Evolutionary conservation across 2,113 vertebrate species (phyloP), one percentile per base, ranked within the genome.

Genomic region (Rhagologus leucostigma): DNA sequence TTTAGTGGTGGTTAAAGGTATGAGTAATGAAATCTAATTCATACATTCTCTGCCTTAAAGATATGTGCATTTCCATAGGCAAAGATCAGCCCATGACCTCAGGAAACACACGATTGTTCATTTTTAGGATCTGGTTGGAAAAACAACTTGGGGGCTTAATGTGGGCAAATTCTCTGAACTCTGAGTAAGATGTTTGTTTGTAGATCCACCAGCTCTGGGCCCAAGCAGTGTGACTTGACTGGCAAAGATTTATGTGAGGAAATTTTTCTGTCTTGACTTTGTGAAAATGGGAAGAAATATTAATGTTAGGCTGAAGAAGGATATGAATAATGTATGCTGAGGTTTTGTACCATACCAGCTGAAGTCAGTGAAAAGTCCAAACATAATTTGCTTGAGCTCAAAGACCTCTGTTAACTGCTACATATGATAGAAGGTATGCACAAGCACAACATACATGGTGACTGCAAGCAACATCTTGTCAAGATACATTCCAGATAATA

Each of bases 391-490:
- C 33, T 82, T 59, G 35, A 71, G 19, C 33, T 83, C 67, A 76
- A 52, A 68, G 30, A 71, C 37, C 21, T 82, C 56, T 56, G 24
- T 32, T 71, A 70, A 59, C 13, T 27, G 14, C 26, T 68, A 16
- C 6, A 8, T 32, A 29, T 1, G 1, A n/a, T 19, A 13, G 39
- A 59, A 53, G 30, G 42, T 3, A 0, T 33, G 21, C 1, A 2
- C 18, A 24, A n/a, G 27, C 44, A 56, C 35, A 44, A 42, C 9
- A 37, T 46, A 7, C 11, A 18, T 6, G 63, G 33, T 16, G 26
- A 27, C 22, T 52, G 22, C 53, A 39, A 42, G 20, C 5, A 71
- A 70, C 59, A 33, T 59, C 65, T 78, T 46, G 20, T 70, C 32
- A 55, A 49, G 37, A 16, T 16, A 16, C 8, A 9, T 70, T 70